phyloP scores from a whole-genome alignment of 2,888 invertebrate genomes.

The Sarcophaga carnaria region DNA sequence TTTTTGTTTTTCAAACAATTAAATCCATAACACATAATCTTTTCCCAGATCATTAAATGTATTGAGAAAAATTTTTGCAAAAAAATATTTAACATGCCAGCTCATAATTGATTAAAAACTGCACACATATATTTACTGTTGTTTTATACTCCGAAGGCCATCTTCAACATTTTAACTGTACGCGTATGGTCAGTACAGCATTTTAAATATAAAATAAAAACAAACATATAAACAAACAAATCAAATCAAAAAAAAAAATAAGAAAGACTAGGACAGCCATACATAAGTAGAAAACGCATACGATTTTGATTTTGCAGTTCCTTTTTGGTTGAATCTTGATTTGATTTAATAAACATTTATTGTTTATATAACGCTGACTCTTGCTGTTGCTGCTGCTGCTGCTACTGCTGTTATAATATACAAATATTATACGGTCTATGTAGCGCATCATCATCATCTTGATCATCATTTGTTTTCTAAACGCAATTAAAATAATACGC shows the following conservation, averaged over 20 bases:
- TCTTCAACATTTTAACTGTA: conserved; percentile 52
- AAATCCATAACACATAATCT: too few relatives aligned
- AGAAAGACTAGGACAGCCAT: too few relatives aligned
- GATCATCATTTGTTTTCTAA: conserved; percentile 3
- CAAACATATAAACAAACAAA: neutral
- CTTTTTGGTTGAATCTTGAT: neutral
- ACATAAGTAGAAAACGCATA: too few relatives aligned
- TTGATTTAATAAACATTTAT: conserved; percentile 3
- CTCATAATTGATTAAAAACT: conserved; percentile 49
- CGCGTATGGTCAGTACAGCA: conserved; percentile 63
- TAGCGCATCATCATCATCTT: conserved; percentile 45
- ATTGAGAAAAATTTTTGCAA: neutral
- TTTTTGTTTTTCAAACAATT: too few relatives aligned
- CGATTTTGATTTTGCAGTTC: too few relatives aligned
- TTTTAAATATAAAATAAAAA: conserved; percentile 34
- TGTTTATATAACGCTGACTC: conserved; percentile 11
- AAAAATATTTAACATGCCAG: neutral
- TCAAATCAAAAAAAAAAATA: conserved; percentile 1
- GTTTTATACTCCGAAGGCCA: conserved; percentile 53
- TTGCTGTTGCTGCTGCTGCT: too few relatives aligned
- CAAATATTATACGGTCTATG: conserved; percentile 17
- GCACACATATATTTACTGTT: neutral
- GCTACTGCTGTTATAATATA: conserved; percentile 26
- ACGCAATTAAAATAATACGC: conserved; percentile 18
- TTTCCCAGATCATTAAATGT: neutral